Evolutionary conservation across 2,888 invertebrate genomes (phyloP).

Genomic region (Priocnemis perturbator): DNA sequence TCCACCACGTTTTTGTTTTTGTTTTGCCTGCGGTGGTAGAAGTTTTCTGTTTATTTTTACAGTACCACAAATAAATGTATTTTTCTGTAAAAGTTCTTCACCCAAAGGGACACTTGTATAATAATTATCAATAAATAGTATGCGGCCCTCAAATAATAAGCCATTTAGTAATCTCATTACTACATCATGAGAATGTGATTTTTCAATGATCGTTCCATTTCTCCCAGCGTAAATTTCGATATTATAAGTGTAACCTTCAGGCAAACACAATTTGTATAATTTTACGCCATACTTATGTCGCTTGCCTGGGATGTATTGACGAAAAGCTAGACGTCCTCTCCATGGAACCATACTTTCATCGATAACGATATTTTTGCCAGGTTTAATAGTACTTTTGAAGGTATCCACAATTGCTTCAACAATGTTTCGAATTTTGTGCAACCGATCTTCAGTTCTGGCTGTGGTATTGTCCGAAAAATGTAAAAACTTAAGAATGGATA

Average conservation of each 20-base stretch:
- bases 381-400: conserved; percentile 23
- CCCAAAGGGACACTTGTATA: conserved; percentile 6
- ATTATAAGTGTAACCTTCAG: conserved; percentile 16
- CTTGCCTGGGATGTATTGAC: conserved; percentile 14
- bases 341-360: conserved; percentile 38
- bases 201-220: conserved; percentile 6
- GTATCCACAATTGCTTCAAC: conserved; percentile 6
- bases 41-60: conserved; percentile 10
- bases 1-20: conserved; percentile 9
- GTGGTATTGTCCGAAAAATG: conserved; percentile 48
- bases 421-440: conserved; percentile 26
- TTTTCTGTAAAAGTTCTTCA: conserved; percentile 16
- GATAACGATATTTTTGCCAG: conserved; percentile 57
- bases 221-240: conserved; percentile 14
- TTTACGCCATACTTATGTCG: conserved; percentile 1
- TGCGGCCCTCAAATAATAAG: not conserved
- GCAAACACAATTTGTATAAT: conserved; percentile 14
- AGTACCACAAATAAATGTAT: conserved; percentile 19
- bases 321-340: conserved; percentile 7
- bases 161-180: conserved; percentile 1
- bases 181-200: conserved; percentile 6
- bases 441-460: too few relatives aligned
- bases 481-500: too few relatives aligned
- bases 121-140: not conserved
- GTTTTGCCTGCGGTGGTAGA: conserved; percentile 14